Base-by-base conservation (phyloP, 2,797 vertebrate genomes). In the Sebastes umbrosus region DNA sequence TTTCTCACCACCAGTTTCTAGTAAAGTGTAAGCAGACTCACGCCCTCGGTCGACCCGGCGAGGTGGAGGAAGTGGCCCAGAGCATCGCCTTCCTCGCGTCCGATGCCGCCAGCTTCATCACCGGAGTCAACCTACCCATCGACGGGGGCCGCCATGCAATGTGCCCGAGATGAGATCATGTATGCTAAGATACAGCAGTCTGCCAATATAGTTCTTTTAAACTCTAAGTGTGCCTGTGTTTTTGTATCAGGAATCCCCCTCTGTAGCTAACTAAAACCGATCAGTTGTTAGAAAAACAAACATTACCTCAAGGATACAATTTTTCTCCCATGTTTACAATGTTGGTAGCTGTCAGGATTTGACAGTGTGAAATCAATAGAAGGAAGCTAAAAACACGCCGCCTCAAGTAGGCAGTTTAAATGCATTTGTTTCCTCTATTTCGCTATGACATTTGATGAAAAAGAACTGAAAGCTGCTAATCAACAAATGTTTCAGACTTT, bases 131-230 rank as follows among this genome's bases (percentile, higher is more conserved):
- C 82, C 90, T 97, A 0, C 96, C 96, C 0, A 84, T 97, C 3
- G 96, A 97, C 2, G 96, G 96, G 1, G 96, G 96, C 4, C 95
- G 96, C 12, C 96, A 97, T n/a, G 96, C 96, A 66, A 97, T 97
- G 96, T 97, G 96, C 75, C 96, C 96, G 4, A 82, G 96, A 83
- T 97, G 77, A 91, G 39, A 58, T 29, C 7, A 13, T 63, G 54
- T 8, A 20, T 31, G 1, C 4, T 29, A 12, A 59, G 22, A 75
- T 29, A 20, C 27, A 75, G 5, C 12, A 6, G 5, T 43, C 9
- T 67, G 20, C 24, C 59, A 83, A 86, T 87, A 86, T 8, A 90
- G 7, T 4, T 24, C 13, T 63, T 82, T 59, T 2, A 83, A 83
- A n/a, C 13, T 29, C 24, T 0, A 12, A 66, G 65, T 69, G 22